Base-by-base conservation (phyloP, 2,888 invertebrate species). In the Apeira syringaria region DNA sequence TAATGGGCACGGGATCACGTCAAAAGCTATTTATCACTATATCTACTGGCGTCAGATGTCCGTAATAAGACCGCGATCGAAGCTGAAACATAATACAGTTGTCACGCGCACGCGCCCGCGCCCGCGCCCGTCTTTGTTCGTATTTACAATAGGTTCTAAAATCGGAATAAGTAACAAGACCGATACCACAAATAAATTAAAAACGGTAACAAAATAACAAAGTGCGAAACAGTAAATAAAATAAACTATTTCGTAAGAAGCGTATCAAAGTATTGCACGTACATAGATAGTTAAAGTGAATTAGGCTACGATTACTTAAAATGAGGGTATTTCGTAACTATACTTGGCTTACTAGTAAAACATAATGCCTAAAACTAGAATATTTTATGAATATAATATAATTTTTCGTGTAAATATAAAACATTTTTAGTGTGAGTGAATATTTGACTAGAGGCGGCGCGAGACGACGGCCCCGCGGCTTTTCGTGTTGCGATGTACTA, bases 351-450 rank as follows among this genome's bases (percentile, higher is more conserved):
- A 86, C 62, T 69, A 64, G 63, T 81, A 87, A 88, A 85, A 88
- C 82, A 88, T 45, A 82, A 79, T 70, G 80, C 85, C 86, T 90
- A 86, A 85, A 88, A 81, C 90, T 90, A 90, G 86, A 88, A 88
- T 88, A 90, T 83, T 88, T 87, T 87, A 86, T 88, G 77, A 82
- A 85, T 90, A 89, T 88, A 90, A 88, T 45, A 45, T 45, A 45
- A 39, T 85, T 85, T 85, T 83, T 90, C 83, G 5, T 89, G 85
- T 90, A 86, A 90, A 90, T 90, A 90, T 91, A 91, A 91, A 89
- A 86, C 87, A 83, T 80, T 87, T 89, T 90, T 90, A 89, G 83
- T 90, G 73, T 74, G 81, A 80, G 78, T 81, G 82, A 87, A 90
- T 84, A 90, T 90, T 90, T 90, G 89, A 90, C 90, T 90, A 90